A percentile compares a stretch with the other conserved stretches of the same genome.
phyloP scores from a whole-genome alignment of 2,888 invertebrate species.

The Gandaritis pyraliata region DNA sequence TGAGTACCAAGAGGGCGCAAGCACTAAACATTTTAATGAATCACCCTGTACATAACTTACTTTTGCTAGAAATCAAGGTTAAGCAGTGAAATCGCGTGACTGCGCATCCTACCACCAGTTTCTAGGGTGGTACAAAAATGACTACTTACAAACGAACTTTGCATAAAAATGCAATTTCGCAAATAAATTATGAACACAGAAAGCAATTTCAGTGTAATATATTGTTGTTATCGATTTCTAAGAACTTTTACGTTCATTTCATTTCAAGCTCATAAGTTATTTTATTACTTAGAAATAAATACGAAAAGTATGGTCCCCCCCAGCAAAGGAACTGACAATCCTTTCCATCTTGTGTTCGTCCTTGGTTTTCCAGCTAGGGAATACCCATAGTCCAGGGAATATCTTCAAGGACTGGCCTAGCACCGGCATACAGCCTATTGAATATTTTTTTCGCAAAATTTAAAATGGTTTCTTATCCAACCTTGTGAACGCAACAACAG shows the following conservation, averaged over 20 bases:
- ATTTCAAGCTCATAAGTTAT: no score
- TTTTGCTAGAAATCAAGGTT: conserved; percentile 5
- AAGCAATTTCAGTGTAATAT: conserved; percentile 12
- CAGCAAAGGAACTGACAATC: no score
- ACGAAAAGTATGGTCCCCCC: no score
- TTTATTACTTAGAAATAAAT: no score
- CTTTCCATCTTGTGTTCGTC: no score
- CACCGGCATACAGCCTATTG: no score
- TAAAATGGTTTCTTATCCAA: no score
- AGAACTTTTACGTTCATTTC: conserved; percentile 2
- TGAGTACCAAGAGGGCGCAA: background rate
- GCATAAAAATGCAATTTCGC: conserved; percentile 28
- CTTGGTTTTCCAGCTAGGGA: no score
- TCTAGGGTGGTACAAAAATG: conserved; percentile 15
- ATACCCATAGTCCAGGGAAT: no score
- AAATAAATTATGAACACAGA: conserved; percentile 15
- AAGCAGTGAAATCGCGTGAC: conserved; percentile 22
- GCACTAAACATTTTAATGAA: background rate
- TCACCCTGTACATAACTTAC: background rate
- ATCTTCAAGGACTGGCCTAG: no score
- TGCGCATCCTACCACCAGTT: conserved; percentile 1
- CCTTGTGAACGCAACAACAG: no score
- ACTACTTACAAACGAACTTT: conserved; percentile 5
- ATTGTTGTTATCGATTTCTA: background rate
- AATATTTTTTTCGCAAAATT: no score